Conservation (phyloP, 2,113 vertebrate species). For the Sinocyclocheilus maitianheensis region DNA sequence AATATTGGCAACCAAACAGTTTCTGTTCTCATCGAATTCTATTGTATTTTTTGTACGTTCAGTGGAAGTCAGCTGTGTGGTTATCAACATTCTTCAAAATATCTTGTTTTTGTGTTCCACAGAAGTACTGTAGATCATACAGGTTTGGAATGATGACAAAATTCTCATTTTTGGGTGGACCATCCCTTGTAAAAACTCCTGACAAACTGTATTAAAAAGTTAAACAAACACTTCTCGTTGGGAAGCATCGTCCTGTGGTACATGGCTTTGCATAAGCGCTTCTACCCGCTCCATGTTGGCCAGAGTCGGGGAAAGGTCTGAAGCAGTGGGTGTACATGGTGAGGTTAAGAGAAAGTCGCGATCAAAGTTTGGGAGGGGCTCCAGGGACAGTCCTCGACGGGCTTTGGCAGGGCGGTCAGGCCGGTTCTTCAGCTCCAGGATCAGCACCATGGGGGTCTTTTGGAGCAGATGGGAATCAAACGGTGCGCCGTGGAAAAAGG, state of each 20-base stretch:
- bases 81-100: too few relatives aligned
- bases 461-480: conserved; percentile 89
- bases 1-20: too few relatives aligned
- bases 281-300: conserved; percentile 52
- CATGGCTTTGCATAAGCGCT: conserved; percentile 36
- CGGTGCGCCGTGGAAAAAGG: conserved; percentile 85
- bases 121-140: too few relatives aligned
- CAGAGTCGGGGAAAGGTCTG: conserved; percentile 55
- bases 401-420: conserved; percentile 72
- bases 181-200: background rate
- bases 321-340: conserved; percentile 52
- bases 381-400: conserved; percentile 69
- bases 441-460: conserved; percentile 83
- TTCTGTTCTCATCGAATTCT: too few relatives aligned
- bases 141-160: too few relatives aligned
- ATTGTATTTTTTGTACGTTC: too few relatives aligned
- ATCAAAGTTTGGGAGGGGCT: conserved; percentile 84
- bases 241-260: conserved; percentile 59
- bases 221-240: conserved; percentile 64
- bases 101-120: too few relatives aligned
- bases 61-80: too few relatives aligned
- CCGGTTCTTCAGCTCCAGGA: conserved; percentile 72
- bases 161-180: too few relatives aligned
- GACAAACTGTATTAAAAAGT: background rate
- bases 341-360: conserved; percentile 75